Percentiles rank a stretch among this genome's conserved stretches.
phyloP scores from a whole-genome alignment of 2,113 vertebrate genomes.

The Halcyon senegalensis region DNA sequence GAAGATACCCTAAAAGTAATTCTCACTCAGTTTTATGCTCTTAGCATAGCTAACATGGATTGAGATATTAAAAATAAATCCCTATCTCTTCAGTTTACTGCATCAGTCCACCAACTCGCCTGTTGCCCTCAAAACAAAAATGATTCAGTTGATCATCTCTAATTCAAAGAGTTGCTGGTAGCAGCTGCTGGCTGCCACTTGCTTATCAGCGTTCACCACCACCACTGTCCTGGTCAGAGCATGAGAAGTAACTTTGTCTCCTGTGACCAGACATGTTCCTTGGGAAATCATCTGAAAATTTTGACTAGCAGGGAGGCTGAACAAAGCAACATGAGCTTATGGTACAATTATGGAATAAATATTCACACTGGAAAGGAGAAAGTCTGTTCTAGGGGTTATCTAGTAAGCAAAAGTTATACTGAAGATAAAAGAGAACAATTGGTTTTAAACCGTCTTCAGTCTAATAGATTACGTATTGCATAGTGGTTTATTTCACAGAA shows the following conservation, averaged over 20 bases:
- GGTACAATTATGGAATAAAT: background rate
- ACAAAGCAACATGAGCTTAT: fast-evolving
- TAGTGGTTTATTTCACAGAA: background rate
- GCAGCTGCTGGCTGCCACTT: background rate
- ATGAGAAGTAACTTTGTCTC: background rate
- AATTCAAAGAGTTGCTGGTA: background rate
- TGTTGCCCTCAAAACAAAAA: background rate
- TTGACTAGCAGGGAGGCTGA: background rate
- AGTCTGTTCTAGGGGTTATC: background rate
- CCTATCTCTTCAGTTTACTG: background rate
- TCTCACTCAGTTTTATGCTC: background rate
- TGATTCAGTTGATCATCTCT: background rate
- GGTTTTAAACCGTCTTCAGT: background rate
- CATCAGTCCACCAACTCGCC: background rate
- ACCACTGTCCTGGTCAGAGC: background rate
- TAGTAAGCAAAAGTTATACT: background rate
- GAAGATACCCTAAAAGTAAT: background rate
- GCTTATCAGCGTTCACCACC: background rate
- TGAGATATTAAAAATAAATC: background rate
- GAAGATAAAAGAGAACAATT: background rate
- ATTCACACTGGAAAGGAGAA: background rate
- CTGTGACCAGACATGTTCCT: background rate
- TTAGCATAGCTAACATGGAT: background rate
- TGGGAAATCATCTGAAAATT: background rate
- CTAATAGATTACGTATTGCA: background rate